Evolutionary conservation across 2,888 invertebrate genomes (phyloP).

Genomic region (Pediacus dermestoides): DNA sequence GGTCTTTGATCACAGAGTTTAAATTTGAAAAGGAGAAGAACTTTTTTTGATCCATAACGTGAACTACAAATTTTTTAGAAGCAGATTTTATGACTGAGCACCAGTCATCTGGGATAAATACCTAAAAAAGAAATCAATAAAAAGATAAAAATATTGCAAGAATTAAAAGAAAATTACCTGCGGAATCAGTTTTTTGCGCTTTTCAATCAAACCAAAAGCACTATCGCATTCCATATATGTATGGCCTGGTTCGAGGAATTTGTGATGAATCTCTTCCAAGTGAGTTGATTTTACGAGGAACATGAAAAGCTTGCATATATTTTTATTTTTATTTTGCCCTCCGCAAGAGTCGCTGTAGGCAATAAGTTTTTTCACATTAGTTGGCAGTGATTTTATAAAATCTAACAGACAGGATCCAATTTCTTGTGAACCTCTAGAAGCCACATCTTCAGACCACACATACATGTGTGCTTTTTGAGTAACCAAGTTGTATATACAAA

Average conservation of each 20-base stretch:
- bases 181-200: no score
- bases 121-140: no score
- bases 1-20: constrained; percentile 6
- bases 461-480: constrained; percentile 22
- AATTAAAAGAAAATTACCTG: no score
- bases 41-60: constrained; percentile 9
- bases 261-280: constrained; percentile 20
- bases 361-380: constrained; percentile 20
- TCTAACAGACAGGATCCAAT: constrained; percentile 23
- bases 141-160: no score
- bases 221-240: constrained; percentile 24
- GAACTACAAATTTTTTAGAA: constrained; percentile 5
- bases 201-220: constrained; percentile 17
- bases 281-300: constrained; percentile 21
- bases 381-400: constrained; percentile 15
- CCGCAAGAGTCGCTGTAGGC: constrained; percentile 24
- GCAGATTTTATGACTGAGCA: no score
- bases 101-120: constrained; percentile 15
- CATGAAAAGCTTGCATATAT: constrained; percentile 25
- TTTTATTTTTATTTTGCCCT: constrained; percentile 29
- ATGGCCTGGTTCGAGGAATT: constrained; percentile 23
- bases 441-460: constrained; percentile 25
- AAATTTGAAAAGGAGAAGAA: constrained; percentile 6
- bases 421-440: constrained; percentile 25
- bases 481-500: constrained; percentile 21